A percentile compares a stretch with the other conserved stretches of the same genome.
Conservation (phyloP, 2,113 vertebrate species). For the Eclectus roratus region DNA sequence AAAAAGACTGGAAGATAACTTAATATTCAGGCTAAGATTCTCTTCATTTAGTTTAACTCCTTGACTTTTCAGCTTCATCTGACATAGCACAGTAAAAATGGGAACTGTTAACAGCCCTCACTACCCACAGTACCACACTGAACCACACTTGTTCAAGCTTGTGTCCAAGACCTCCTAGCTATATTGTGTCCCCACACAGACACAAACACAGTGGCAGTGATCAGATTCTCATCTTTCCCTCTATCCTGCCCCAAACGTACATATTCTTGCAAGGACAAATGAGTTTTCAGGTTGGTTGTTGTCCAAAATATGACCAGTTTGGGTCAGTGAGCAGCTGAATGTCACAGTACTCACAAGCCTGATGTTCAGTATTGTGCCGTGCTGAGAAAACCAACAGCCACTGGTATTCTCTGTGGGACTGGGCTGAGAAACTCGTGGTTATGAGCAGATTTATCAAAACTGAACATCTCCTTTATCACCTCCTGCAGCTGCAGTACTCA, state of each 20-base stretch:
- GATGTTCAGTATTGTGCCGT: rapidly evolving
- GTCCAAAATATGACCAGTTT: background rate
- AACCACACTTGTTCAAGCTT: background rate
- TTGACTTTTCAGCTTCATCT: background rate
- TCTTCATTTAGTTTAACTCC: background rate
- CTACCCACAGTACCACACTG: background rate
- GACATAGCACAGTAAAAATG: background rate
- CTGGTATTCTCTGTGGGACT: background rate
- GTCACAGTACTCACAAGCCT: rapidly evolving
- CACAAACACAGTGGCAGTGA: background rate
- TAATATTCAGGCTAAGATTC: background rate
- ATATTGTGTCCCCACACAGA: background rate
- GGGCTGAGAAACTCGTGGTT: background rate
- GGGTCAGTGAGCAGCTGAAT: background rate
- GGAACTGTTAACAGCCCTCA: background rate
- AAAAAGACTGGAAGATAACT: background rate
- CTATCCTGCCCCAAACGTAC: rapidly evolving
- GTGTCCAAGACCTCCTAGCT: background rate
- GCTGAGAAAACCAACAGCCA: background rate
- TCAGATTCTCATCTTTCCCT: background rate
- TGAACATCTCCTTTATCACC: background rate
- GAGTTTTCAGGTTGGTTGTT: background rate
- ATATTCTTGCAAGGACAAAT: background rate
- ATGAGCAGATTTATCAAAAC: background rate
- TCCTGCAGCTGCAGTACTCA: background rate